These are phyloP conservation scores for Melitaea athalia DNA, from an alignment of 2,888 invertebrate genomes.

Conservation along the genomic window DNA sequence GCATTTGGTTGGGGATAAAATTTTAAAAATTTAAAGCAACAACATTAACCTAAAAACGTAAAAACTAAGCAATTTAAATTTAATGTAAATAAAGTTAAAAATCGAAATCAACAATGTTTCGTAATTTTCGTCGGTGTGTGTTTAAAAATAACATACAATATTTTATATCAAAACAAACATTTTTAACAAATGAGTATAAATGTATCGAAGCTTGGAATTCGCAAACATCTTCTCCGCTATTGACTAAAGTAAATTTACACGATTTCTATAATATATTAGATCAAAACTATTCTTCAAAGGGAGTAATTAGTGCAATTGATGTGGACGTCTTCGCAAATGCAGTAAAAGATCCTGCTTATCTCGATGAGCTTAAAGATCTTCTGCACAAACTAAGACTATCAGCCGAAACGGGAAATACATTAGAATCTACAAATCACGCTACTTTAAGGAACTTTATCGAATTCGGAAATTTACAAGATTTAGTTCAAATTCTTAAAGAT, in stretches of 20 bases:
- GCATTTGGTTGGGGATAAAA: too few species aligned
- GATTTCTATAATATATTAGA: conserved; percentile 88
- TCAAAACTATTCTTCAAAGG: conserved; percentile 83
- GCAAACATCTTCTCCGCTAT: conserved; percentile 83
- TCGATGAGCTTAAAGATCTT: conserved; percentile 88
- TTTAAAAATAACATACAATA: conserved; percentile 19
- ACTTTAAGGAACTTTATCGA: conserved; percentile 84
- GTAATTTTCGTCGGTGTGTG: conserved; percentile 28
- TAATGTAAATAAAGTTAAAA: neutral
- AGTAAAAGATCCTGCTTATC: conserved; percentile 77
- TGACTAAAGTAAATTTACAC: conserved; percentile 84
- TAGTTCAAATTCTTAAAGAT: conserved; percentile 89
- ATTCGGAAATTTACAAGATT: conserved; percentile 81
- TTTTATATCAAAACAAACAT: conserved; percentile 31
- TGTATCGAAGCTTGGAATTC: conserved; percentile 88
- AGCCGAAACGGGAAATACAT: conserved; percentile 85
- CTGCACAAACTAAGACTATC: conserved; percentile 87
- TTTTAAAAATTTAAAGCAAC: too few species aligned
- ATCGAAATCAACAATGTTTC: conserved; percentile 30
- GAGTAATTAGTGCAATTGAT: conserved; percentile 88
- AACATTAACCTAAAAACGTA: neutral
- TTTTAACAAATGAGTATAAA: conserved; percentile 86
- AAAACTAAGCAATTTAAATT: conserved; percentile 2
- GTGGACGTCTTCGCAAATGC: conserved; percentile 91
- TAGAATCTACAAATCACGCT: conserved; percentile 93